Base-by-base conservation (phyloP, 2,888 invertebrate genomes). In the Microctonus aethiopoides region DNA sequence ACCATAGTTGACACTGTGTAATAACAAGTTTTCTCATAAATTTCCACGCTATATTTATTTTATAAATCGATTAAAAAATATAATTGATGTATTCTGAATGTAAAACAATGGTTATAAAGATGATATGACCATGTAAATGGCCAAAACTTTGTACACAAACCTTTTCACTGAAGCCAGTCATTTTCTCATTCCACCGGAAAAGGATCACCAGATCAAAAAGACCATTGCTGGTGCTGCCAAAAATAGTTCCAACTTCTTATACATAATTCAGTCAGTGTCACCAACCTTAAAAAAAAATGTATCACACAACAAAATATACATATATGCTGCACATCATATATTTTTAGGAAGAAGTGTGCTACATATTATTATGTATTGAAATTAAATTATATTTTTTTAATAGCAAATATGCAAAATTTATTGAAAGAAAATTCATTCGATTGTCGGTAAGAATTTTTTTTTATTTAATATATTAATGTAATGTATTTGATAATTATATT, bases 81-180 rank as follows among this genome's bases (percentile, higher is more conserved):
- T 29, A 34, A 56, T 46, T 16, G 26, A 7, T n/a, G 20, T 57
- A n/a, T 13, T n/a, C 2, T 34, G 57, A 66, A 54, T 11, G 9
- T 22, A 34, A 13, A 57, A 66, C 20, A 36, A 24, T 36, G 16
- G 9, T 26, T 36, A 3, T 34, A 13, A 24, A 41, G 26, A 16
- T 6, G 29, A 57, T 32, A 29, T 16, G 26, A 16, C 9, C 32
- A 6, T 32, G 54, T 59, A 73, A 77, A 80, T 77, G 70, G 67
- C 62, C 34, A 64, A 79, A 82, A 79, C 64, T 77, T 68, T 26
- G 32, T 9, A 26, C 66, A 80, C 81, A 67, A 76, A 84, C 84
- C 84, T 84, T 84, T 78, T 83, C 81, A 78, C 79, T 83, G 79
- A 84, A 84, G 76, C 84, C 84, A 78, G 84, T 84, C 84, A 84